phyloP scores from a whole-genome alignment of 1,140 invertebrate species.

The Drosophila biarmipes region DNA sequence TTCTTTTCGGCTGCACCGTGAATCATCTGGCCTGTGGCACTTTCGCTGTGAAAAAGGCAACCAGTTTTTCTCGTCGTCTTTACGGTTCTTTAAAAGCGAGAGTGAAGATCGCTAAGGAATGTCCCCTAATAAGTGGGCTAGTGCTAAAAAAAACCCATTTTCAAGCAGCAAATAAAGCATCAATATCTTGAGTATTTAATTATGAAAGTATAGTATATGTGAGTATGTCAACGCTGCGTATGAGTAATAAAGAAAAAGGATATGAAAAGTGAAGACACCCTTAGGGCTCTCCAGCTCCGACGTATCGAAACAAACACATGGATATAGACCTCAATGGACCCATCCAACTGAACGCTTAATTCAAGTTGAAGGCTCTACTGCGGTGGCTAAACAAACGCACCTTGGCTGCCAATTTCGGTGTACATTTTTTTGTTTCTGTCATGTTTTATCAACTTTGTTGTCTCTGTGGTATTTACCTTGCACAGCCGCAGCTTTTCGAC shows the following conservation, averaged over 20 bases:
- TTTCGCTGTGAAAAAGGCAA: slow-evolving; percentile 31
- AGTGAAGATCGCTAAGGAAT: slow-evolving; percentile 1
- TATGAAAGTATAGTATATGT: no score
- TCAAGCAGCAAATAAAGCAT: no score
- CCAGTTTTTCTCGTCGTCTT: slow-evolving; percentile 20
- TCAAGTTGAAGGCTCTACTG: slow-evolving; percentile 71
- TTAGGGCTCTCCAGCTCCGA: no score
- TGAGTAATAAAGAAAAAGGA: slow-evolving; percentile 1
- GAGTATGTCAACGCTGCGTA: not conserved
- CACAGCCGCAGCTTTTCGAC: slow-evolving; percentile 45
- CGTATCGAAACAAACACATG: not conserved
- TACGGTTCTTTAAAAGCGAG: slow-evolving; percentile 30
- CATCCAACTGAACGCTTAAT: slow-evolving; percentile 48
- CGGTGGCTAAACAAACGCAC: slow-evolving; percentile 67
- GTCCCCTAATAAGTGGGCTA: not conserved
- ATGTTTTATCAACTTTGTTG: slow-evolving; percentile 45
- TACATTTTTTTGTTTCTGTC: slow-evolving; percentile 37
- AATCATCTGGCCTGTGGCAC: slow-evolving; percentile 25
- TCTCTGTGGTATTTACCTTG: slow-evolving; percentile 57
- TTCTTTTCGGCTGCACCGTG: slow-evolving; percentile 27
- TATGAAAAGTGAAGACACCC: not conserved
- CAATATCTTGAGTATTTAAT: no score
- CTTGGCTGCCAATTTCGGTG: slow-evolving; percentile 69
- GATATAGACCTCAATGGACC: slow-evolving; percentile 4
- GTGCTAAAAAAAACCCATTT: not conserved